Evolutionary conservation across 2,113 vertebrate species (phyloP), one percentile per base, ranked within the genome.

Genomic region (Mesitornis unicolor): DNA sequence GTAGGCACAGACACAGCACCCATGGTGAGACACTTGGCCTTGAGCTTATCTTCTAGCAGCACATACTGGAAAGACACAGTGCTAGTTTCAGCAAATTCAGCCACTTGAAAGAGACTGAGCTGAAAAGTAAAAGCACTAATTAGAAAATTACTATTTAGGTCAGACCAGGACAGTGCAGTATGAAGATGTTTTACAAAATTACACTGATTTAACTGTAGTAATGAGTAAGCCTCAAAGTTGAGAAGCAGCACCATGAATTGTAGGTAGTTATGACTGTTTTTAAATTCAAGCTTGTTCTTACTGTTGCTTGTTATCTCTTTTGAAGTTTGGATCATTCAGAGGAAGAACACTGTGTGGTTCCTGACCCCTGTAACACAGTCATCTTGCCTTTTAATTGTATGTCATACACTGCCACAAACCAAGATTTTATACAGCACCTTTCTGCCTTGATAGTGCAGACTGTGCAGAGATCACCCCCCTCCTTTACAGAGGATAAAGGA

Each of bases 361-460:
- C 95, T 16, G 97, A 97, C 73, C 96, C 95, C 13, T 86, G 96
- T 86, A 96, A 94, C 84, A 98, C 98, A 38, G 75, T 98, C 81
- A 98, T 99, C 47, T 97, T 99, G 73, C 98, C 99, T 81, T 97
- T 98, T 89, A 98, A 97, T 36, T 99, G 99, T 93, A 96, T 98
- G 60, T 98, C 98, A 76, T 98, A 99, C 96, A 98, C 98, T 64
- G 96, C 97, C 92, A 98, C 98, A 94, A 98, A 98, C 97, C 97
- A 98, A 90, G 98, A 99, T 96, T 99, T 99, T 89, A 96, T 97
- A 63, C 97, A 98, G 65, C 98, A 98, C 94, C 98, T 99, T 82
- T 99, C 98, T 85, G 96, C 97, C 16, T 98, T 89, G 8, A 98
- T 99, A 95, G 84, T 96, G 53, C 98, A 97, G 76, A 95, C 97